Base-by-base conservation (phyloP, 2,888 invertebrate genomes). In the Drosophila birchii region DNA sequence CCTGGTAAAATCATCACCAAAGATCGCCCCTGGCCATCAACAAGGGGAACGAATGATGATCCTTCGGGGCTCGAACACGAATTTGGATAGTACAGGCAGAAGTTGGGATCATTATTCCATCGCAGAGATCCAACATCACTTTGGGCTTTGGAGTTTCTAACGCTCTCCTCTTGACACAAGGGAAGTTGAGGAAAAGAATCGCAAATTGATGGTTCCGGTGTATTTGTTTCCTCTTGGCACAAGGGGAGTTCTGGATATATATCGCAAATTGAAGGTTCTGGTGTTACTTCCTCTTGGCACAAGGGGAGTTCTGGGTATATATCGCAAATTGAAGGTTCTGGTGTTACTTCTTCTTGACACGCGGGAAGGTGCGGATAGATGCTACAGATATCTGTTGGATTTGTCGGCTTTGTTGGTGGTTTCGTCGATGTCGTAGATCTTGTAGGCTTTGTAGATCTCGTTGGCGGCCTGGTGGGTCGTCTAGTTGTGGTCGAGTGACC, bases 41-140 rank as follows among this genome's bases (percentile, higher is more conserved):
- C 55, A 12, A 84, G 34, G 9, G 78, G 68, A 44, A 78, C 51
- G 14, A 64, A 70, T 11, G 76, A 47, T 14, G 71, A 56, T 7
- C 71, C 58, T 1, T 73, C 68, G 0, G 73, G 71, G 11, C 60
- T 39, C 5, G 44, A 74, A 85, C 7, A 85, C 51, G 14, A 39
- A 56, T 49, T 38, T 1, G 76, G 75, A 45, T 75, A 75, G 36
- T 75, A 53, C 7, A 54, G 44, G 16, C 82, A 82, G 7, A 82
- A 0, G 62, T 59, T 14, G 29, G 57, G 9, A 82, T 45, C 0
- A 60, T 12, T 64, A 38, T 0, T 67, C 75, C 11, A 51, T 4
- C n/a, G 5, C 9, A 11, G 5, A 3, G 12, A 14, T 57, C 5
- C 12, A 23, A 45, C 8, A 43, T 5, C 23, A 8, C 16, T 34